A percentile compares a stretch with the other conserved stretches of the same genome.
Conservation (phyloP, 2,888 invertebrate genomes). For the Holacanthella duospinosa region DNA sequence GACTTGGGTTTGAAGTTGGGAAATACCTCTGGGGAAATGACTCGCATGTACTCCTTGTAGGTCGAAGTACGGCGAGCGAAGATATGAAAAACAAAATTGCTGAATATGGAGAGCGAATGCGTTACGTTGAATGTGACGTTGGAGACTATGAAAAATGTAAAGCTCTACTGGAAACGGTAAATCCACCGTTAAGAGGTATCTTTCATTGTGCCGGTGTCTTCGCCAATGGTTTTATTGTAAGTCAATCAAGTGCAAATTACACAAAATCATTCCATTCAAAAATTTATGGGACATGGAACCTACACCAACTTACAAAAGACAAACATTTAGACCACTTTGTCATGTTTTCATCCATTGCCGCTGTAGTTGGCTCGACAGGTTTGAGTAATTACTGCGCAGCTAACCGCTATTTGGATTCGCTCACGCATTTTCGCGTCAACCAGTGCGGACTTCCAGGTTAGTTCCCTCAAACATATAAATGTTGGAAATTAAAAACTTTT, state of each 20-base stretch:
- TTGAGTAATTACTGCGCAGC: neutral
- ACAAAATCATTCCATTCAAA: neutral
- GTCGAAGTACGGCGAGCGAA: neutral
- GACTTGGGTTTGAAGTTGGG: constrained; percentile 1
- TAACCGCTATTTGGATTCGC: constrained; percentile 1
- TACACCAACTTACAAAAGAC: constrained; percentile 5
- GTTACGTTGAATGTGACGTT: constrained; percentile 2
- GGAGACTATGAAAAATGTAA: neutral
- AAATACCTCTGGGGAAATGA: neutral
- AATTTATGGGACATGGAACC: constrained; percentile 3
- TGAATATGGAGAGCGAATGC: neutral
- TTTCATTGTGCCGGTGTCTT: constrained; percentile 6
- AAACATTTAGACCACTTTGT: constrained; percentile 7
- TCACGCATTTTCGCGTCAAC: constrained; percentile 2
- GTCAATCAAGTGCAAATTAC: neutral
- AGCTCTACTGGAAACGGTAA: neutral
- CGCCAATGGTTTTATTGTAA: neutral
- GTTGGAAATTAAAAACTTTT: too few relatives aligned
- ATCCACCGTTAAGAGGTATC: constrained; percentile 5
- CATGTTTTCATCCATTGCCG: constrained; percentile 2
- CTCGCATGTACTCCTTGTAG: neutral
- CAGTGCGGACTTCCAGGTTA: constrained; percentile 1
- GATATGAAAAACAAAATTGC: neutral
- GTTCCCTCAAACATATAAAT: neutral
- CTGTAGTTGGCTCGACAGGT: neutral